Conservation (phyloP, 2,888 invertebrate species). For the Apamea sordens region DNA sequence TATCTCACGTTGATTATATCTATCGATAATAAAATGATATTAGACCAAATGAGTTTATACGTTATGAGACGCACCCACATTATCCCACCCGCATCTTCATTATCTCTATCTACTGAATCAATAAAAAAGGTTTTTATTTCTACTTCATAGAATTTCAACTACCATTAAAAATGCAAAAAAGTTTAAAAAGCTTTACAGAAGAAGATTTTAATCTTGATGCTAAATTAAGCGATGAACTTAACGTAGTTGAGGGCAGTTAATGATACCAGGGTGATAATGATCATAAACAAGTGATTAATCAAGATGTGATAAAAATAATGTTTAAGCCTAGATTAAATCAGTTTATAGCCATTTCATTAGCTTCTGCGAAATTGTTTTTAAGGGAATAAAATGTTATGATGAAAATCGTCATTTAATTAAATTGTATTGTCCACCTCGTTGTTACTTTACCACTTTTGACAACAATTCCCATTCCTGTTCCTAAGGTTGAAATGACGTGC, state of each 20-base stretch:
- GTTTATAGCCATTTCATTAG: neutral
- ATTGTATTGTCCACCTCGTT: too few species aligned
- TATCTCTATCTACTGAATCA: neutral
- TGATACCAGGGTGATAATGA: neutral
- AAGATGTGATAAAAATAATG: neutral
- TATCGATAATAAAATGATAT: too few species aligned
- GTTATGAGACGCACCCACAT: too few species aligned
- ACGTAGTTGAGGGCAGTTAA: neutral
- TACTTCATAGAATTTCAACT: neutral
- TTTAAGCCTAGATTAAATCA: neutral
- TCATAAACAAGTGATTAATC: slow-evolving; percentile 7
- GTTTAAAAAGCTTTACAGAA: neutral
- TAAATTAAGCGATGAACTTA: slow-evolving; percentile 4
- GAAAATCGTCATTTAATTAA: too few species aligned
- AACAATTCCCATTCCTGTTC: too few species aligned
- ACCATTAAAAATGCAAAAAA: slow-evolving; percentile 6
- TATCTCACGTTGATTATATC: too few species aligned
- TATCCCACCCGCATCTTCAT: too few species aligned
- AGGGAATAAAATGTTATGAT: too few species aligned
- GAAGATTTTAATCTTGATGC: neutral
- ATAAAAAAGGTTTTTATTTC: neutral
- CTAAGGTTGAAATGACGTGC: neutral
- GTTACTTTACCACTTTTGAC: too few species aligned
- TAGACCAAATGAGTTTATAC: too few species aligned
- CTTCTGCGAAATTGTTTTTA: neutral